Evolutionary conservation across 2,888 invertebrate genomes (phyloP).

Genomic region (Onchidella celtica): DNA sequence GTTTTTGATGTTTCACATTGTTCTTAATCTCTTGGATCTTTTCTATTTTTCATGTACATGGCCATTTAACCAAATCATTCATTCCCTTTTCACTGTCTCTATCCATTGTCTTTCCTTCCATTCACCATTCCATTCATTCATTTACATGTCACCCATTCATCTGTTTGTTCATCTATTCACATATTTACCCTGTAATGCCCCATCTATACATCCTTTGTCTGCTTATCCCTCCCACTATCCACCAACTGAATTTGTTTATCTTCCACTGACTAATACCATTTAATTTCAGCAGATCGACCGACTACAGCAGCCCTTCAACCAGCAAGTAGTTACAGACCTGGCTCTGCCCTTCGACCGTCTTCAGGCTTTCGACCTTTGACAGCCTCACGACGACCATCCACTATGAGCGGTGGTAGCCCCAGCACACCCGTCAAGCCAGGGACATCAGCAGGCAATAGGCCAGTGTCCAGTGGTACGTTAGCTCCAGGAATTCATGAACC

Average conservation of each 20-base stretch:
- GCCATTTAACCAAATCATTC: no score
- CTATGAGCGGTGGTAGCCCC: conserved; percentile 57
- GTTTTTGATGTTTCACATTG: no score
- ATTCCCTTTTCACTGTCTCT: background rate
- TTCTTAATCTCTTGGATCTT: no score
- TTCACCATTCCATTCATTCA: background rate
- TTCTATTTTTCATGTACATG: no score
- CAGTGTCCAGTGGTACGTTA: conserved; percentile 55
- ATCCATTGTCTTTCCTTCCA: background rate
- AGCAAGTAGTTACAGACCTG: conserved; percentile 74
- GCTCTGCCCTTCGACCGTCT: conserved; percentile 71
- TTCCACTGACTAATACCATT: background rate
- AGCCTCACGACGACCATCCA: conserved; percentile 59
- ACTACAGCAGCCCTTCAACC: conserved; percentile 67
- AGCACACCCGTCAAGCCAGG: conserved; percentile 56
- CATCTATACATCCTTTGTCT: background rate
- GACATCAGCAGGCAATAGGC: conserved; percentile 47
- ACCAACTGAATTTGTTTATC: background rate
- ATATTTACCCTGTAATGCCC: no score
- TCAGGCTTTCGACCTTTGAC: conserved; percentile 71
- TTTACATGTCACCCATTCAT: no score
- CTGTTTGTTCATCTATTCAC: no score
- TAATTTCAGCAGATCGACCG: conserved; percentile 58
- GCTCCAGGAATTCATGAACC: no score
- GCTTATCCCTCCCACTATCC: background rate